A percentile compares a stretch with the other conserved stretches of the same genome.
Conservation (phyloP, 2,113 vertebrate species). For the Eurystomus gularis region DNA sequence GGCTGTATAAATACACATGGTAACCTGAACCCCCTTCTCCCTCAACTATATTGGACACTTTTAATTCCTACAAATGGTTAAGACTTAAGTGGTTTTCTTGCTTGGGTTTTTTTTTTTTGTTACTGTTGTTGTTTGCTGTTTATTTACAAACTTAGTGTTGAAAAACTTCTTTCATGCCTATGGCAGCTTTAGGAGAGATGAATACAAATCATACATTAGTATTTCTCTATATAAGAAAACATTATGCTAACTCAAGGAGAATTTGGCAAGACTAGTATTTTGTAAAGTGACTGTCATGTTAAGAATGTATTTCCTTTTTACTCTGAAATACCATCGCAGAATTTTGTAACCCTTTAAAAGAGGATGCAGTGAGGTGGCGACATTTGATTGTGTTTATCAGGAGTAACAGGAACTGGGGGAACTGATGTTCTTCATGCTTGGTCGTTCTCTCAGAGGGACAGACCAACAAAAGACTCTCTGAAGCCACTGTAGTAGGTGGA, state of each 20-base stretch:
- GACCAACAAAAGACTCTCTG: background rate
- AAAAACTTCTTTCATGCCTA: background rate
- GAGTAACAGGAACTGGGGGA: background rate
- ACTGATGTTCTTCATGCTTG: background rate
- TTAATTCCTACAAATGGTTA: background rate
- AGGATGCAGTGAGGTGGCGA: background rate
- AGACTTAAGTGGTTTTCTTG: background rate
- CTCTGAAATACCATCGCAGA: background rate
- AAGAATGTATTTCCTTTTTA: slow-evolving; percentile 46
- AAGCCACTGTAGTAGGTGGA: background rate
- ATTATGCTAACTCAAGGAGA: background rate
- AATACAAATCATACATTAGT: background rate
- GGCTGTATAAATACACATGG: background rate
- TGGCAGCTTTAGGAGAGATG: background rate
- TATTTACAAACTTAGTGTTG: background rate
- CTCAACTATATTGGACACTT: background rate
- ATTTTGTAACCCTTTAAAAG: slow-evolving; percentile 37
- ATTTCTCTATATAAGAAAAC: background rate
- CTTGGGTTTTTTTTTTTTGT: background rate
- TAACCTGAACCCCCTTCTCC: background rate
- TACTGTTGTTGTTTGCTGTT: background rate
- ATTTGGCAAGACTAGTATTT: slow-evolving; percentile 42
- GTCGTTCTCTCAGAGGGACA: background rate
- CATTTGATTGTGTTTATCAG: background rate
- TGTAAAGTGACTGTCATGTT: slow-evolving; percentile 8